Conservation (phyloP, 2,888 invertebrate species). For the Eretmocerus hayati region DNA sequence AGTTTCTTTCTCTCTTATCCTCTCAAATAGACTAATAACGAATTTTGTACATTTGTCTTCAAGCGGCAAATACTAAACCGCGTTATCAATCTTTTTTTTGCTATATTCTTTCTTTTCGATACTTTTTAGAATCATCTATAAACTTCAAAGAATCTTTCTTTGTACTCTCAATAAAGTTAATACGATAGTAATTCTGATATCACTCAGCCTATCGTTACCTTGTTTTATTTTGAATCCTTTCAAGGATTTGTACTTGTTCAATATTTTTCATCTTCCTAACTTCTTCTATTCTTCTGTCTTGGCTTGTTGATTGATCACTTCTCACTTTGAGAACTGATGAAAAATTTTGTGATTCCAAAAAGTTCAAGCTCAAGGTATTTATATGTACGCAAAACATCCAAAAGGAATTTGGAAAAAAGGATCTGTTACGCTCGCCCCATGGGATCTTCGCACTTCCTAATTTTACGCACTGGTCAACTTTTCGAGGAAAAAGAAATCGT, state of each 20-base stretch:
- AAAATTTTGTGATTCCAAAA: no score
- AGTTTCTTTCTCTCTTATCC: constrained; percentile 28
- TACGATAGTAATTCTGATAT: constrained; percentile 32
- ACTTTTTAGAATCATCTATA: constrained; percentile 41
- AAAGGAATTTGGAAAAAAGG: constrained; percentile 7
- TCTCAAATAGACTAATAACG: constrained; percentile 39
- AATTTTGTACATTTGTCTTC: constrained; percentile 45
- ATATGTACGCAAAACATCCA: constrained; percentile 10
- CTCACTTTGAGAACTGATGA: no score
- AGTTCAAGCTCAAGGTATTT: no score
- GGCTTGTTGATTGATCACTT: no score
- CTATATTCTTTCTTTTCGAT: constrained; percentile 20
- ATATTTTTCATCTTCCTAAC: constrained; percentile 3
- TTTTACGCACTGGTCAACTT: constrained; percentile 12
- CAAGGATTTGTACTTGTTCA: constrained; percentile 44
- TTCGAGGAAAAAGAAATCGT: constrained; percentile 30
- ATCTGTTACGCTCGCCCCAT: constrained; percentile 4
- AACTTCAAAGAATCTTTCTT: constrained; percentile 35
- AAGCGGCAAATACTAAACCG: constrained; percentile 22
- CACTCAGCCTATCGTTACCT: constrained; percentile 24
- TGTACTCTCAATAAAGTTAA: constrained; percentile 37
- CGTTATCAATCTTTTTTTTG: constrained; percentile 32
- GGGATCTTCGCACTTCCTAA: constrained; percentile 10
- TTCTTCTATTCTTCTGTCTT: no score
- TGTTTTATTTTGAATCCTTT: constrained; percentile 28